phyloP scores from a whole-genome alignment of 2,888 invertebrate genomes.

The Polymixis lichenea region DNA sequence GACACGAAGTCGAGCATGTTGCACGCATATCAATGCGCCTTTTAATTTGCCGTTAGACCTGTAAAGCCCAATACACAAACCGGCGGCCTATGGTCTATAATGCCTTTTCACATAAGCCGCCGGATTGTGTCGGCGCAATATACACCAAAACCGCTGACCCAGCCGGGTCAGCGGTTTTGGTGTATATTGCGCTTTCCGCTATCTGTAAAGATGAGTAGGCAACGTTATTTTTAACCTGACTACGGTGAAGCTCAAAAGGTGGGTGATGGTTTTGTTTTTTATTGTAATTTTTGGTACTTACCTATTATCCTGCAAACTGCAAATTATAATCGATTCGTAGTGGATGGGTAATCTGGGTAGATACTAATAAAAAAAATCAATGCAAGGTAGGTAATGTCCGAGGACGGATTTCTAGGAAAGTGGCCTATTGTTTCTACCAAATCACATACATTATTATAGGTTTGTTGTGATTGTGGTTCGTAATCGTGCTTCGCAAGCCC shows the following conservation, averaged over 20 bases:
- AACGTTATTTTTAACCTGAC: background rate
- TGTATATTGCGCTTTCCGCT: background rate
- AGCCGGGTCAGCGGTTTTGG: no score
- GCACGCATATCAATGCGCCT: background rate
- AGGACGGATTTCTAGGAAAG: slow-evolving; percentile 28
- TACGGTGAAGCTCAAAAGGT: background rate
- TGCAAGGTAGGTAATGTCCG: slow-evolving; percentile 51
- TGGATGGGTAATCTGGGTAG: background rate
- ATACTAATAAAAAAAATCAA: no score
- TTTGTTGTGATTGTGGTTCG: background rate
- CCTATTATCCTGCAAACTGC: background rate
- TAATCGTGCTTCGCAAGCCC: background rate
- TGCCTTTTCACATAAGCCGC: no score
- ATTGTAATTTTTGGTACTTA: background rate
- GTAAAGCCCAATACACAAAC: background rate
- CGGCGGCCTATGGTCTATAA: no score
- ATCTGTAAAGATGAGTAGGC: background rate
- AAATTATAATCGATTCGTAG: background rate
- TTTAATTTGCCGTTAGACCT: slow-evolving; percentile 1
- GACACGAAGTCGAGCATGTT: background rate
- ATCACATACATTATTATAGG: background rate
- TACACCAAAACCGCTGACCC: no score
- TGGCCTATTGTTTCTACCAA: slow-evolving; percentile 1
- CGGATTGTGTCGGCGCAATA: no score
- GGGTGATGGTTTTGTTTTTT: background rate